These are phyloP conservation scores for Chaunax sp. DNA, from an alignment of 2,797 vertebrate species.

Conservation along the genomic window DNA sequence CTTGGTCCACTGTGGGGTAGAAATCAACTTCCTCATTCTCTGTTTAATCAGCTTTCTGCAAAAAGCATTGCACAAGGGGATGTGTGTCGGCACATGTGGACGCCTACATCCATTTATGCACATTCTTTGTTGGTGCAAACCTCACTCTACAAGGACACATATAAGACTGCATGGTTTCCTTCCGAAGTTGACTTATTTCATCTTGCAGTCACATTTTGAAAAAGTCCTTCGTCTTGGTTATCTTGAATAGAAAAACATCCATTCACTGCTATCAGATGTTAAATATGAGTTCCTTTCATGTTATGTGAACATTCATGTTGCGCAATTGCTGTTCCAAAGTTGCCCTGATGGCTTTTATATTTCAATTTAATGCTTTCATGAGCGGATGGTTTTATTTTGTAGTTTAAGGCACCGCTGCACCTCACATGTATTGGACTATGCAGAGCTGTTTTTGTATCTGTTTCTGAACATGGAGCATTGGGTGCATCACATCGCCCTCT, in stretches of 20 bases:
- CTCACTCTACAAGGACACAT: conserved; percentile 60
- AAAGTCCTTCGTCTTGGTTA: conserved; percentile 30
- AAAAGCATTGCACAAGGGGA: conserved; percentile 37
- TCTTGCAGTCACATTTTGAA: conserved; percentile 19
- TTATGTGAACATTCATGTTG: conserved; percentile 38
- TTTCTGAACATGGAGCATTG: conserved; percentile 58
- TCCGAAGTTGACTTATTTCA: conserved; percentile 40
- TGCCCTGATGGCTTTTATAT: conserved; percentile 54
- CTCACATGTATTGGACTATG: conserved; percentile 50
- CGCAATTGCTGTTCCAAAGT: conserved; percentile 35
- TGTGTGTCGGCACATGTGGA: conserved; percentile 18
- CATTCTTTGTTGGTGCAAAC: conserved; percentile 48
- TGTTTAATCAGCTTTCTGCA: conserved; percentile 80
- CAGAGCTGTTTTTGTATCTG: conserved; percentile 69
- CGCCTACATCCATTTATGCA: conserved; percentile 30
- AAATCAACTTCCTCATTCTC: conserved; percentile 74
- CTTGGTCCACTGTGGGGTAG: conserved; percentile 69
- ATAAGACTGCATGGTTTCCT: conserved; percentile 22
- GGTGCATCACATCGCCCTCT: conserved; percentile 58
- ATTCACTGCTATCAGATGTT: conserved; percentile 41
- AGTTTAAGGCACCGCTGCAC: conserved; percentile 60
- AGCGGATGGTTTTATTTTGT: conserved; percentile 63
- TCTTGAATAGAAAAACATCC: conserved; percentile 21
- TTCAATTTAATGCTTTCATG: conserved; percentile 71
- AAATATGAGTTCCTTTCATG: conserved; percentile 34